Evolutionary conservation across 2,888 invertebrate genomes (phyloP).

Genomic region (Pandemis cinnamomeana): DNA sequence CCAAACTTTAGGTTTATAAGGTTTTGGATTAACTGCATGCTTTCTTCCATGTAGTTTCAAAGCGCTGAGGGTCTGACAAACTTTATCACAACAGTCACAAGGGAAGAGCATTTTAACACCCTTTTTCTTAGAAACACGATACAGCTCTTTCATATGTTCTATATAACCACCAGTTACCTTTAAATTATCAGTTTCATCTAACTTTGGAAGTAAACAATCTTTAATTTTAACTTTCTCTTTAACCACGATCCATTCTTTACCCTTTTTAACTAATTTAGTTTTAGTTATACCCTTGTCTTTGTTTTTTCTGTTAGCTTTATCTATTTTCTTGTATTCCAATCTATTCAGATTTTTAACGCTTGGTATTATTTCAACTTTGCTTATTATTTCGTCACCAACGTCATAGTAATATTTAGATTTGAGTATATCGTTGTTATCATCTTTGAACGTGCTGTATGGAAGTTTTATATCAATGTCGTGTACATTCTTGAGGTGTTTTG

Average conservation of each 20-base stretch:
- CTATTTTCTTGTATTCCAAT: constrained; percentile 59
- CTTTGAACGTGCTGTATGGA: constrained; percentile 52
- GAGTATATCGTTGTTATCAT: constrained; percentile 48
- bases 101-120: constrained; percentile 67
- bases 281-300: constrained; percentile 57
- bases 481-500: constrained; percentile 52
- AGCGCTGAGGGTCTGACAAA: constrained; percentile 65
- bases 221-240: constrained; percentile 51
- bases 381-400: constrained; percentile 49
- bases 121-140: constrained; percentile 56
- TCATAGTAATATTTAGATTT: constrained; percentile 58
- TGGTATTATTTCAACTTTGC: constrained; percentile 67
- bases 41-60: constrained; percentile 65
- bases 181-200: constrained; percentile 46
- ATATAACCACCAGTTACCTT: constrained; percentile 55
- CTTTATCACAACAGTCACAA: constrained; percentile 67
- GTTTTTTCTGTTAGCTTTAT: constrained; percentile 55
- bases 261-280: constrained; percentile 64
- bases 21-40: constrained; percentile 66
- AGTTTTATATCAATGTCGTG: constrained; percentile 58
- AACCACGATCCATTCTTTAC: constrained; percentile 68
- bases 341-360: constrained; percentile 68
- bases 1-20: constrained; percentile 65
- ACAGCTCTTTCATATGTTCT: constrained; percentile 59
- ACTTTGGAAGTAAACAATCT: constrained; percentile 55